A percentile compares a stretch with the other conserved stretches of the same genome.
These are phyloP conservation scores for Pangasius larnaudii DNA, from an alignment of 2,797 vertebrate species.

Conservation along the genomic window DNA sequence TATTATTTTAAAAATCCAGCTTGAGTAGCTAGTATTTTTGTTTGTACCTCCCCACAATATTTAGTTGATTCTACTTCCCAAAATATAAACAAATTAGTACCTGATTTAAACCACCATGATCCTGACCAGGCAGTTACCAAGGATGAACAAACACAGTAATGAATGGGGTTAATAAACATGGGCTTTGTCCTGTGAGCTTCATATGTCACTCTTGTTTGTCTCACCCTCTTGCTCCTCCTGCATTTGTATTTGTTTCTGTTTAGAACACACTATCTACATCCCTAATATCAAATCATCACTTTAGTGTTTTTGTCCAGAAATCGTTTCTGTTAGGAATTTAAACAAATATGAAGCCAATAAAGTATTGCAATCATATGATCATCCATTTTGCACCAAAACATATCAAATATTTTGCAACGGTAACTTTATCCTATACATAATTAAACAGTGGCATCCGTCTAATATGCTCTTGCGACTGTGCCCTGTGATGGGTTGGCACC, in stretches of 20 bases:
- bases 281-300: not conserved
- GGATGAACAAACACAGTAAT: not conserved
- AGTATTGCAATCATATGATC: not conserved
- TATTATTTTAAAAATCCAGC: not conserved
- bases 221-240: not conserved
- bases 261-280: not conserved
- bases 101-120: not conserved
- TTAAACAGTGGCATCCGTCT: not conserved
- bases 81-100: not conserved
- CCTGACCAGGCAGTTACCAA: not conserved
- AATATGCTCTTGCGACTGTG: not conserved
- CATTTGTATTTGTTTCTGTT: not conserved
- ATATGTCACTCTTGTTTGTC: not conserved
- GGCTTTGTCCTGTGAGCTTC: not conserved
- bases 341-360: not conserved
- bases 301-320: not conserved
- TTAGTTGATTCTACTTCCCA: not conserved
- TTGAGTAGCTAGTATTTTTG: not conserved
- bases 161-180: not conserved
- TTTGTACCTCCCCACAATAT: not conserved
- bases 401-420: not conserved
- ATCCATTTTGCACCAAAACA: not conserved
- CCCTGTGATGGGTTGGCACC: too few species aligned
- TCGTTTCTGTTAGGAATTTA: not conserved
- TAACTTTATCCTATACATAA: not conserved